Evolutionary conservation across 1,140 invertebrate genomes (phyloP).

Genomic region (Heliothis virescens): DNA sequence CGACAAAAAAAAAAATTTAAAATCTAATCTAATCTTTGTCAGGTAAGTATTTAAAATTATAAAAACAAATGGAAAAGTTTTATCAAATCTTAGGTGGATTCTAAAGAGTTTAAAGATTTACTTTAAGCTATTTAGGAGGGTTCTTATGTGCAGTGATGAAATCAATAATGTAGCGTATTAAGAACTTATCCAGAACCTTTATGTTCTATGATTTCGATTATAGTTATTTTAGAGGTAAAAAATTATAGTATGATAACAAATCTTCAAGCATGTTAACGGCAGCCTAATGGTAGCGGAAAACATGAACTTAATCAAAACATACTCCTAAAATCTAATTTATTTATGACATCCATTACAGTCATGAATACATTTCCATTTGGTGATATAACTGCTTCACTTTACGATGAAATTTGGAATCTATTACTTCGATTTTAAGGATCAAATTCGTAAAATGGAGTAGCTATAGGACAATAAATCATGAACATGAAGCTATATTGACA

Average conservation of each 20-base stretch:
- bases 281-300: slow-evolving; percentile 28
- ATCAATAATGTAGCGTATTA: no score
- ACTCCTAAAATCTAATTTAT: background rate
- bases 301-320: background rate
- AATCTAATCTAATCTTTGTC: no score
- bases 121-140: no score
- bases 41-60: no score
- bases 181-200: no score
- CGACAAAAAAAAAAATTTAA: no score
- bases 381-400: background rate
- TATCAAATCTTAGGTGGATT: no score
- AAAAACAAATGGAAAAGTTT: no score
- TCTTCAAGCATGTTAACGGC: slow-evolving; percentile 9
- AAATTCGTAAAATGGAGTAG: slow-evolving; percentile 13
- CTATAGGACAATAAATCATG: background rate
- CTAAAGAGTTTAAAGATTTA: no score
- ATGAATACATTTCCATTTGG: slow-evolving; percentile 12
- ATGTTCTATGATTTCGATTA: no score
- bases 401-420: background rate
- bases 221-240: no score
- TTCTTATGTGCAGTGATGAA: no score
- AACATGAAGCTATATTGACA: slow-evolving; percentile 15
- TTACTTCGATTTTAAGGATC: background rate
- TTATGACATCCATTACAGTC: slow-evolving; percentile 20
- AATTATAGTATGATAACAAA: background rate